phyloP scores from a whole-genome alignment of 1,140 invertebrate genomes.

The Drosophila ananassae region DNA sequence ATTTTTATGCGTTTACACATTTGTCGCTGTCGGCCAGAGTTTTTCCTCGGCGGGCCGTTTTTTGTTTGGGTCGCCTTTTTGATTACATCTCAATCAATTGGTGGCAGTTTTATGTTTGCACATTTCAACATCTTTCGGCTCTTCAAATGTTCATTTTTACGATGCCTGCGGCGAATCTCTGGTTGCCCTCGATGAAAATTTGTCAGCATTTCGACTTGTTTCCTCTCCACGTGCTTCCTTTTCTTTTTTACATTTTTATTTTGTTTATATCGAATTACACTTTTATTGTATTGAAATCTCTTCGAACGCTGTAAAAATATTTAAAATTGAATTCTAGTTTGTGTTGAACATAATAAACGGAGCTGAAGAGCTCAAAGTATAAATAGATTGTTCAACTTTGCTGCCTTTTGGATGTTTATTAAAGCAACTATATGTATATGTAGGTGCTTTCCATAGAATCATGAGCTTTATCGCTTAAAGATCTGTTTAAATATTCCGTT shows the following conservation, averaged over 20 bases:
- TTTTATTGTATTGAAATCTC: slow-evolving; percentile 63
- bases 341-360: slow-evolving; percentile 8
- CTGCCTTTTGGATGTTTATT: not conserved
- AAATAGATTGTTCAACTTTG: no score
- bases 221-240: slow-evolving; percentile 20
- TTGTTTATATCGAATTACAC: slow-evolving; percentile 73
- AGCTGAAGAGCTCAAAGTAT: not conserved
- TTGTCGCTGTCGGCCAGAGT: slow-evolving; percentile 28
- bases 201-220: slow-evolving; percentile 66
- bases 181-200: slow-evolving; percentile 54
- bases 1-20: slow-evolving; percentile 68
- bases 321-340: slow-evolving; percentile 52
- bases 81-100: slow-evolving; percentile 82
- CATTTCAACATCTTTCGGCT: slow-evolving; percentile 76
- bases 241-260: slow-evolving; percentile 17
- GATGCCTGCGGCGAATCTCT: slow-evolving; percentile 66
- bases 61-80: slow-evolving; percentile 56
- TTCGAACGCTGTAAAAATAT: slow-evolving; percentile 52
- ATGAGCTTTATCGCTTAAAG: slow-evolving; percentile 4
- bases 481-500: slow-evolving; percentile 33
- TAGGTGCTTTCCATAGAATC: not conserved
- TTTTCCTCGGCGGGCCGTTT: slow-evolving; percentile 28
- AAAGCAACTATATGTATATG: not conserved
- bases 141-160: slow-evolving; percentile 74
- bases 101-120: slow-evolving; percentile 79